Conservation (phyloP, 2,888 invertebrate species). For the Dastarcus helophoroides region DNA sequence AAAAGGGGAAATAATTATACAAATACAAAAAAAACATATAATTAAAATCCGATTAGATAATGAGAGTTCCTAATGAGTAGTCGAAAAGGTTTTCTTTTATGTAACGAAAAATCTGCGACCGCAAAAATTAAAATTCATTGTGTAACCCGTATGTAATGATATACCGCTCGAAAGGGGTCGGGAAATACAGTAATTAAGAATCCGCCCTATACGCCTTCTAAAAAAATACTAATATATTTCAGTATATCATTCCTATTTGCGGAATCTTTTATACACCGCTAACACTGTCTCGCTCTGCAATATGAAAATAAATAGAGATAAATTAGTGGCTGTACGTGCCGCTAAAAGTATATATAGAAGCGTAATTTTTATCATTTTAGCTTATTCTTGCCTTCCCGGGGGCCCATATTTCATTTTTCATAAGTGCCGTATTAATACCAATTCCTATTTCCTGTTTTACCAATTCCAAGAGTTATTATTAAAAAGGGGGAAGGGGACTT, state of each 20-base stretch:
- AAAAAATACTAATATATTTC: slow-evolving; percentile 1
- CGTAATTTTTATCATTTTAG: slow-evolving; percentile 1
- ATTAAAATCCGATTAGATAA: slow-evolving; percentile 1
- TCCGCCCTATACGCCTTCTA: not conserved
- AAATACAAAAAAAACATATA: too few relatives aligned
- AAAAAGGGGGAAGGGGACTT: too few relatives aligned
- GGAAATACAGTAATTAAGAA: not conserved
- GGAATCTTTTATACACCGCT: not conserved
- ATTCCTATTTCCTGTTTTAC: slow-evolving; percentile 1
- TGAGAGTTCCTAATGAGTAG: slow-evolving; percentile 1
- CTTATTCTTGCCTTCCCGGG: not conserved
- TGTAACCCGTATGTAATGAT: slow-evolving; percentile 1
- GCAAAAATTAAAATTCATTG: slow-evolving; percentile 1
- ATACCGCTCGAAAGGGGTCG: not conserved
- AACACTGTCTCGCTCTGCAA: not conserved
- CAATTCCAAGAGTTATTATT: too few relatives aligned
- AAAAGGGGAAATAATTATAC: too few relatives aligned
- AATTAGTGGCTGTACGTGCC: not conserved
- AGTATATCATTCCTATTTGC: not conserved
- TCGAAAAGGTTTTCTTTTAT: slow-evolving; percentile 1
- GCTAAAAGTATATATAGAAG: not conserved
- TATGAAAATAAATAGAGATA: not conserved
- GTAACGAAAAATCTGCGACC: not conserved
- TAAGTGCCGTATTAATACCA: not conserved
- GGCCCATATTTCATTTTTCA: not conserved